A percentile compares a stretch with the other conserved stretches of the same genome.
These are phyloP conservation scores for Strix uralensis DNA, from an alignment of 2,113 vertebrate species.

Conservation along the genomic window DNA sequence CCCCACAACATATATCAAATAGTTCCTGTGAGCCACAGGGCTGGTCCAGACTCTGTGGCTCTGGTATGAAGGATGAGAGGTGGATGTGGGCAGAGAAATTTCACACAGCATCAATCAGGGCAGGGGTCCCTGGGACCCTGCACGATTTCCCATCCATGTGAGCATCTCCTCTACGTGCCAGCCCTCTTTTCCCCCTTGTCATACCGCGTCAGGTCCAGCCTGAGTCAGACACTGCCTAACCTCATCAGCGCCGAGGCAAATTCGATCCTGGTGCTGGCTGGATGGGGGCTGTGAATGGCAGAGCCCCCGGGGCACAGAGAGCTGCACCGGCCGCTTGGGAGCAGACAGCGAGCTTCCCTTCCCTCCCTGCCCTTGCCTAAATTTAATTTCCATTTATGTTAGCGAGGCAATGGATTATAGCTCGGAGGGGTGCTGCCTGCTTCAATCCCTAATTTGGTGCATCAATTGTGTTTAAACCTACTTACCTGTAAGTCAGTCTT, in stretches of 20 bases:
- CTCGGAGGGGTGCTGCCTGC: slow-evolving; percentile 39
- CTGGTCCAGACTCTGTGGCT: background rate
- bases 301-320: slow-evolving; percentile 45
- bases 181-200: background rate
- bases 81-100: background rate
- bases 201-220: background rate
- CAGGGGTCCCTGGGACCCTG: background rate
- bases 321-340: background rate
- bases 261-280: slow-evolving; percentile 53
- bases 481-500: background rate
- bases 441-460: background rate
- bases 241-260: slow-evolving; percentile 57
- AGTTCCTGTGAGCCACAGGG: accelerated
- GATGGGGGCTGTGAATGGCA: slow-evolving; percentile 52
- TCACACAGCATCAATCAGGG: accelerated
- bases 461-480: background rate
- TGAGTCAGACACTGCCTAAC: slow-evolving; percentile 26
- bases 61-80: background rate
- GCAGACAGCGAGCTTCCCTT: slow-evolving; percentile 29
- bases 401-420: slow-evolving; percentile 25
- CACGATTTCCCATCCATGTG: accelerated
- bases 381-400: slow-evolving; percentile 70
- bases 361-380: background rate
- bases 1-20: accelerated
- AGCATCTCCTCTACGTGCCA: background rate